Percentiles rank a stretch among this genome's conserved stretches.
Conservation (phyloP, 2,888 invertebrate genomes). For the Pseudococcus viburni region DNA sequence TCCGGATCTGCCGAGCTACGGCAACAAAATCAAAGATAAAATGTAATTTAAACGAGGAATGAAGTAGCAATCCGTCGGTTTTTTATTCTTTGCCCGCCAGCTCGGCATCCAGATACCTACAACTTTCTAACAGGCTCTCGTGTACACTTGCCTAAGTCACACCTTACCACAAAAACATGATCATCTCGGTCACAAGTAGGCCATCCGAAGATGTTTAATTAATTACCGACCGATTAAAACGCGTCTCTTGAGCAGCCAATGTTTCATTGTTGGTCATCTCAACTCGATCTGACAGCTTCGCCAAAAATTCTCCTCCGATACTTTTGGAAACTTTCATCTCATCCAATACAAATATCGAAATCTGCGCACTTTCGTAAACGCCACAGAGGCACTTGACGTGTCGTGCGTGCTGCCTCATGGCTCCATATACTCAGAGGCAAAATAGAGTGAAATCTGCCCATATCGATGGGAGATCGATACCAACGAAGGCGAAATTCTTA, state of each 20-base stretch:
- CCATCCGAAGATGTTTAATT: conserved; percentile 63
- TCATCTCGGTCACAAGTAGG: conserved; percentile 64
- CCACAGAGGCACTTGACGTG: no score
- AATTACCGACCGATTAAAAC: conserved; percentile 58
- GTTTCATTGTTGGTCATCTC: not conserved
- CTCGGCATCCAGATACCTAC: conserved; percentile 34
- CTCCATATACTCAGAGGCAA: not conserved
- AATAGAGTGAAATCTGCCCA: conserved; percentile 16
- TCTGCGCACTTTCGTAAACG: not conserved
- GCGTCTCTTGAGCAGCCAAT: not conserved
- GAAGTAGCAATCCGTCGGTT: conserved; percentile 51
- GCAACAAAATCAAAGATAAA: conserved; percentile 47
- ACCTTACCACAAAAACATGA: conserved; percentile 63
- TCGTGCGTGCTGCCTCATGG: no score
- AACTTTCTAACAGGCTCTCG: conserved; percentile 64
- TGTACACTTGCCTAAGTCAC: conserved; percentile 57
- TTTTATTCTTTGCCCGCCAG: conserved; percentile 33
- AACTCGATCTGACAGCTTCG: not conserved
- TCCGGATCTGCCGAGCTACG: not conserved
- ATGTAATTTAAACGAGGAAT: conserved; percentile 52
- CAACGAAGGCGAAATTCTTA: not conserved
- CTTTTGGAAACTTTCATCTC: conserved; percentile 22
- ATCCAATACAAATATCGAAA: not conserved
- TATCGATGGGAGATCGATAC: not conserved
- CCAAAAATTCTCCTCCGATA: not conserved